Percentiles rank a stretch among this genome's conserved stretches.
Evolutionary conservation across 2,113 vertebrate species (phyloP).

Genomic region (Hemiprocne comata): DNA sequence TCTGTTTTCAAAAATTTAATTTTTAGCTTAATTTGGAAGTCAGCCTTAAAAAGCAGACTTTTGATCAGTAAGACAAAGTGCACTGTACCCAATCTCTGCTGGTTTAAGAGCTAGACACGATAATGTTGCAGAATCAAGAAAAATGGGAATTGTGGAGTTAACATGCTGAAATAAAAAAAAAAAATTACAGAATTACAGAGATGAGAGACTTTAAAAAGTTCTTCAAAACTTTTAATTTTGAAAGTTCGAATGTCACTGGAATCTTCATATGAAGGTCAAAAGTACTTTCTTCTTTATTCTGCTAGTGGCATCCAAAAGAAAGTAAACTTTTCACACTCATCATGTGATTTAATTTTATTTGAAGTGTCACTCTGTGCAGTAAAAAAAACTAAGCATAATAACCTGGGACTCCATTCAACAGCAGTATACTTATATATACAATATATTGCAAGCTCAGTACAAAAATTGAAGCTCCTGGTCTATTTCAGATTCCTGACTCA

Average conservation of each 20-base stretch:
- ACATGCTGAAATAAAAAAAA: background rate
- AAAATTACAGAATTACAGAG: background rate
- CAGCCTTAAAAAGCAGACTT: background rate
- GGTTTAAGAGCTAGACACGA: background rate
- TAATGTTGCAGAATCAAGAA: background rate
- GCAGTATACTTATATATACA: background rate
- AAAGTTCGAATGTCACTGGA: background rate
- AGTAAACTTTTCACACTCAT: background rate
- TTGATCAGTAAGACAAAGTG: background rate
- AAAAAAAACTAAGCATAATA: background rate
- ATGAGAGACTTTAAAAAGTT: background rate
- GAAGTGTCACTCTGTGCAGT: background rate
- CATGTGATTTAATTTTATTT: background rate
- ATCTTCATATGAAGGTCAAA: background rate
- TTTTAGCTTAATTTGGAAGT: background rate
- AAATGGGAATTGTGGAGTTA: background rate
- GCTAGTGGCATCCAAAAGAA: background rate
- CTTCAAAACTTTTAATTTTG: background rate
- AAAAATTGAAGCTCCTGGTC: background rate
- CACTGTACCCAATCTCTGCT: background rate
- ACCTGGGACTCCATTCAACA: background rate
- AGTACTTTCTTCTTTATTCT: background rate
- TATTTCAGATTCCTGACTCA: background rate
- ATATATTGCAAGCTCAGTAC: background rate
- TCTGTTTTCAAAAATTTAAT: background rate